Conservation (phyloP, 2,797 vertebrate genomes). For the Hafferia zeledoni region DNA sequence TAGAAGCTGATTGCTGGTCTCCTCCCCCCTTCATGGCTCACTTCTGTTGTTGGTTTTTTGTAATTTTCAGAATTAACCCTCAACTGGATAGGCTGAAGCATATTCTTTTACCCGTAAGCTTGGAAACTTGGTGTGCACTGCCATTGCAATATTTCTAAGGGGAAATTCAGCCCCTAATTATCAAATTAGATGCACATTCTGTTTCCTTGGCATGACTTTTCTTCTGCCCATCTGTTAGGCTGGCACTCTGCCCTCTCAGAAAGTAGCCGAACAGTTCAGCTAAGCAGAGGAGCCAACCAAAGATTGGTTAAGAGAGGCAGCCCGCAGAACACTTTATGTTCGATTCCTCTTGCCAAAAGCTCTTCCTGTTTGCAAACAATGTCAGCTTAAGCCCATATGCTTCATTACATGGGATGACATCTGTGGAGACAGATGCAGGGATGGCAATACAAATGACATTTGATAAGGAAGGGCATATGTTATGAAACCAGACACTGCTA, state of each 20-base stretch:
- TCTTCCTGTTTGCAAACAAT: conserved; percentile 71
- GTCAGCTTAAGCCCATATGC: conserved; percentile 73
- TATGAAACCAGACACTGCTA: conserved; percentile 56
- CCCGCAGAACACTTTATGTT: conserved; percentile 62
- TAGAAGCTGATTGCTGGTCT: not conserved
- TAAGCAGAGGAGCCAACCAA: conserved; percentile 56
- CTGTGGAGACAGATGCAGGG: conserved; percentile 70
- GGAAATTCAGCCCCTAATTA: conserved; percentile 69
- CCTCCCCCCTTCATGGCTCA: not conserved
- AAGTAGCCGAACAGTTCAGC: conserved; percentile 57
- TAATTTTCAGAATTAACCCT: conserved; percentile 36
- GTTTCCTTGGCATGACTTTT: conserved; percentile 65
- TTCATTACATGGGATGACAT: conserved; percentile 72
- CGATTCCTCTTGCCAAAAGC: conserved; percentile 37
- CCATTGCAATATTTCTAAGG: conserved; percentile 50
- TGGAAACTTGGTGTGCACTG: not conserved
- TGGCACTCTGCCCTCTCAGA: conserved; percentile 61
- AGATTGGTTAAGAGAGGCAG: conserved; percentile 69
- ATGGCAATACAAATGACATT: conserved; percentile 67
- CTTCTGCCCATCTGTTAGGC: conserved; percentile 64
- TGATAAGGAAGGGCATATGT: conserved; percentile 71
- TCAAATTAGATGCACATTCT: conserved; percentile 74
- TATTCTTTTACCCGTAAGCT: conserved; percentile 31
- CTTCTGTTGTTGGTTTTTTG: not conserved
- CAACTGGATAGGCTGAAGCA: not conserved